Percentiles rank a stretch among this genome's conserved stretches.
Evolutionary conservation across 2,797 vertebrate species (phyloP).

Genomic region (Hapalemur alaotrensis): DNA sequence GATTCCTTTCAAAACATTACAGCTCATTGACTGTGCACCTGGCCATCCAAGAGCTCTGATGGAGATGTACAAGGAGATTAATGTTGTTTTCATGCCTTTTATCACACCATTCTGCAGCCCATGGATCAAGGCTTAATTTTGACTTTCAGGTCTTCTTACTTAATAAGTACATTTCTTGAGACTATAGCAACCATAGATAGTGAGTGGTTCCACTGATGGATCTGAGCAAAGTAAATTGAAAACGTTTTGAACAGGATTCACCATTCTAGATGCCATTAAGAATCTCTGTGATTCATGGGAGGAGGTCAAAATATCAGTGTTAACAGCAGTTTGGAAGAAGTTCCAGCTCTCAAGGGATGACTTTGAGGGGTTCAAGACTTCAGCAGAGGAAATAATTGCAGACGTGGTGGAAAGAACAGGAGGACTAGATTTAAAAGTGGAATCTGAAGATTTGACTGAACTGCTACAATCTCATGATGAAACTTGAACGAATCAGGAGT

Average conservation of each 20-base stretch:
- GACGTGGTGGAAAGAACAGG: neutral
- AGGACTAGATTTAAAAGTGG: neutral
- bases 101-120: neutral
- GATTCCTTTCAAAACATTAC: neutral
- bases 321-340: neutral
- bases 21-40: neutral
- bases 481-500: neutral
- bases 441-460: neutral
- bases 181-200: neutral
- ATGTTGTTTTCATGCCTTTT: neutral
- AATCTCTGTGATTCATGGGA: neutral
- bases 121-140: neutral
- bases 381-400: neutral
- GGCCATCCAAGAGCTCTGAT: neutral
- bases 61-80: neutral
- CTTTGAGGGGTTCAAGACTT: neutral
- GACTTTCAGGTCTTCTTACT: neutral
- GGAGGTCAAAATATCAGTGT: neutral
- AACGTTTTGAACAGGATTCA: neutral
- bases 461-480: neutral
- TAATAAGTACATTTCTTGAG: neutral
- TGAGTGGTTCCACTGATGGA: neutral
- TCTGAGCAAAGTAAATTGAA: neutral
- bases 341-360: neutral
- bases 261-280: neutral